Evolutionary conservation across 2,113 vertebrate genomes (phyloP), one percentile per base, ranked within the genome.

Genomic region (Chamaea fasciata): DNA sequence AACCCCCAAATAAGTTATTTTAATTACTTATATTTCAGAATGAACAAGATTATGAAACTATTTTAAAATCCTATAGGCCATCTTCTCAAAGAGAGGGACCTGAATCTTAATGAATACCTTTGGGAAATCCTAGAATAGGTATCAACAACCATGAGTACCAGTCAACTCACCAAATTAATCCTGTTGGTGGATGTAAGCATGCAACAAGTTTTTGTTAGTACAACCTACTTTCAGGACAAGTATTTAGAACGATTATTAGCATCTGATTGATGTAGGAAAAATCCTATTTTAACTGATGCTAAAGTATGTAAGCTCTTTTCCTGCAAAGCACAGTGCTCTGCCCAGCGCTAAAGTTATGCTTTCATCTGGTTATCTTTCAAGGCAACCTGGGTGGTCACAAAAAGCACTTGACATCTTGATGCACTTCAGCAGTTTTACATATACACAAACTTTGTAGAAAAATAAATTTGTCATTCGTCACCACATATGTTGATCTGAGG

Each of bases 371-470:
- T 99, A 99, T 99, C 99, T 99, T 99, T 99, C 99, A 99, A 98
- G 97, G 97, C 99, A 99, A 98, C 99, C 98, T 99, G 99, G 99
- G 99, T 99, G 99, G 99, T 98, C 99, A 98, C 98, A 98, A 97
- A 99, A 99, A 99, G 99, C 98, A 99, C 99, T 99, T 99, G 99
- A 99, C 99, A 99, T 99, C 99, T 99, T 99, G 99, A 99, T 99
- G 99, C 99, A 99, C 99, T 99, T 99, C 99, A 99, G 99, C 99
- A 99, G 99, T 99, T 99, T 99, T 99, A 99, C 99, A 99, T 98
- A 99, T 99, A 99, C 98, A 99, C 99, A 99, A 99, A 98, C 99
- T 99, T 99, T 98, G 99, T 99, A 99, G 99, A 99, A 99, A 99
- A 99, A 99, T 99, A 99, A 99, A 99, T 99, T 98, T 99, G 99